phyloP scores from a whole-genome alignment of 2,888 invertebrate genomes.

The Dusona sp. region DNA sequence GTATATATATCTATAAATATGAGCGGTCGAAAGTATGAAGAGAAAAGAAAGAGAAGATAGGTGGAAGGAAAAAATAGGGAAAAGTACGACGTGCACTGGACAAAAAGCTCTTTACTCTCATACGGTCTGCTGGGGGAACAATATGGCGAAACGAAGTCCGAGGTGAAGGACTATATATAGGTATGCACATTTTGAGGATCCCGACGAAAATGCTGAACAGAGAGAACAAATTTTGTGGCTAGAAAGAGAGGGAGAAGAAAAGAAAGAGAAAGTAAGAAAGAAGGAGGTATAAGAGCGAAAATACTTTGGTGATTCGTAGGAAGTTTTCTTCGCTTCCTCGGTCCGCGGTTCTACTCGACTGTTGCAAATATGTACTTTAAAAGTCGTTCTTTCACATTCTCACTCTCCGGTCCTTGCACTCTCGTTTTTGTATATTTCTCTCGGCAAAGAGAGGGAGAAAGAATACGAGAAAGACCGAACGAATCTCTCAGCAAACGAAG shows the following conservation, averaged over 20 bases:
- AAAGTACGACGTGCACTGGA: constrained; percentile 27
- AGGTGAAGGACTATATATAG: background rate
- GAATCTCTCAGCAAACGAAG: too few relatives aligned
- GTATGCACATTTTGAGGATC: background rate
- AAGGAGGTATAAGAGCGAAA: constrained; percentile 33
- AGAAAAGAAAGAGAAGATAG: background rate
- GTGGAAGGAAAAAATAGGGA: constrained; percentile 3
- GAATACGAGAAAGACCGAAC: too few relatives aligned
- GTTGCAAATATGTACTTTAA: constrained; percentile 67
- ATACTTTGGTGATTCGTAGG: constrained; percentile 49
- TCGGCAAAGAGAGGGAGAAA: constrained; percentile 23
- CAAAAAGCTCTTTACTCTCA: constrained; percentile 34
- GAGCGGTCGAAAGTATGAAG: background rate
- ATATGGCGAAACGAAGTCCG: constrained; percentile 35
- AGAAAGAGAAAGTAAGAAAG: constrained; percentile 30
- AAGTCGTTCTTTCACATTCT: constrained; percentile 51
- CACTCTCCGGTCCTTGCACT: constrained; percentile 58
- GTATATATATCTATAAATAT: background rate
- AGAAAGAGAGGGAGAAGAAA: constrained; percentile 25
- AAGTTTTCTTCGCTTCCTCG: constrained; percentile 52
- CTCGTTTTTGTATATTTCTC: constrained; percentile 52
- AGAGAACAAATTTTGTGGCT: constrained; percentile 13
- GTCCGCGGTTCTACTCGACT: constrained; percentile 22
- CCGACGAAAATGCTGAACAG: constrained; percentile 31
- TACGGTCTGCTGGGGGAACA: constrained; percentile 18